phyloP scores from a whole-genome alignment of 2,888 invertebrate species.

The Idaea straminata region DNA sequence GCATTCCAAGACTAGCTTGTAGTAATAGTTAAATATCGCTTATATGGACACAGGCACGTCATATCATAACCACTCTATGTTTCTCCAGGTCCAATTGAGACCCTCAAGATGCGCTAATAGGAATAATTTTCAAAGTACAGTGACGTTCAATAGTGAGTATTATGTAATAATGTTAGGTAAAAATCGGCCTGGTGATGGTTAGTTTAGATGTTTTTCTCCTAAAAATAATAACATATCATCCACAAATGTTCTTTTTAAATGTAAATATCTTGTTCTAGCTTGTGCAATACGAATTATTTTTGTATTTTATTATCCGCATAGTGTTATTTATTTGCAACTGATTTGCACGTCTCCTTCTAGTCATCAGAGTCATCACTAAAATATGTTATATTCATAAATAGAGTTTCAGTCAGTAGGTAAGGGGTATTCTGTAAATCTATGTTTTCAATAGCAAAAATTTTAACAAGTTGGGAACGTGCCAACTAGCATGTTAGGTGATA shows the following conservation, averaged over 20 bases:
- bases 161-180: not conserved
- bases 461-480: not conserved
- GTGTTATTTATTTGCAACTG: not conserved
- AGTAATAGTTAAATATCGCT: slow-evolving; percentile 39
- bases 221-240: too few relatives aligned
- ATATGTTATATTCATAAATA: not conserved
- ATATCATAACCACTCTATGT: slow-evolving; percentile 42
- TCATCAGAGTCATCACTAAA: not conserved
- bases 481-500: not conserved
- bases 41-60: slow-evolving; percentile 53
- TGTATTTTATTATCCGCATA: too few relatives aligned
- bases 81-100: slow-evolving; percentile 68
- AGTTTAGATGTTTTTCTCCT: too few relatives aligned
- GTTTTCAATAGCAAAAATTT: slow-evolving; percentile 1
- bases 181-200: not conserved
- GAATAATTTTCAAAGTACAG: slow-evolving; percentile 59
- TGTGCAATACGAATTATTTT: too few relatives aligned
- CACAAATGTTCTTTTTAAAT: too few relatives aligned
- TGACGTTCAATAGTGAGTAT: slow-evolving; percentile 21
- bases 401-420: not conserved
- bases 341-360: slow-evolving; percentile 4
- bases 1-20: slow-evolving; percentile 40
- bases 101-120: slow-evolving; percentile 58
- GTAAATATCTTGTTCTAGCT: too few relatives aligned
- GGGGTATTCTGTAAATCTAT: slow-evolving; percentile 1